Base-by-base conservation (phyloP, 1,140 invertebrate species). In the Idris sp. region DNA sequence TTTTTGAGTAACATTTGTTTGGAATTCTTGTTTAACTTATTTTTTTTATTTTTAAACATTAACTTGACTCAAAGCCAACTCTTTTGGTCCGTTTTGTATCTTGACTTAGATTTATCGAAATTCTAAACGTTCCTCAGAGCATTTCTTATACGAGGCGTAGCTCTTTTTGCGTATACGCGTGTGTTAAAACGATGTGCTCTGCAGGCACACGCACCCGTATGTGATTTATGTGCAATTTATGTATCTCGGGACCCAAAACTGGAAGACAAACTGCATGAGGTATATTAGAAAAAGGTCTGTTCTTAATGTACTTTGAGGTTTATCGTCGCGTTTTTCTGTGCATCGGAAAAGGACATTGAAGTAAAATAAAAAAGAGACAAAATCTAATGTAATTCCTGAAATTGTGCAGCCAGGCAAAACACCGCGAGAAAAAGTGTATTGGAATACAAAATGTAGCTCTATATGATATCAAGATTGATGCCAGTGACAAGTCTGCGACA, bases 221-320 rank as follows among this genome's bases (percentile, higher is more conserved):
- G 64, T 84, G 82, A 84, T 84, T 84, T 84, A 84, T 83, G 28
- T 41, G 58, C 46, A 54, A 82, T 82, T 83, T 82, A 79, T 81
- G 75, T 79, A 79, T 79, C 59, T 41, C 14, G 56, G 33, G 51
- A 43, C 36, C 58, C 25, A 44, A 72, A 64, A 58, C 44, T 49
- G 13, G 46, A 65, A 53, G 69, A 74, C 53, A 74, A 74, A 74
- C 38, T 59, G 53, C 48, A 38, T 36, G 53, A 48, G 41, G 18
- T 62, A 58, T 28, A 58, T 56, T 62, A 62, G 41, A 74, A 65
- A 64, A 72, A 72, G n/a, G 51, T 41, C 25, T 6, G 13, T n/a
- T 14, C 53, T 36, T 59, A 36, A 51, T 51, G 64, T 30, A 44
- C 18, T 2, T 31, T 7, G 33, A 25, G 48, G 8, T 51, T 31